Evolutionary conservation across 1,140 invertebrate species (phyloP).

Genomic region (Zaprionus lachaisei): DNA sequence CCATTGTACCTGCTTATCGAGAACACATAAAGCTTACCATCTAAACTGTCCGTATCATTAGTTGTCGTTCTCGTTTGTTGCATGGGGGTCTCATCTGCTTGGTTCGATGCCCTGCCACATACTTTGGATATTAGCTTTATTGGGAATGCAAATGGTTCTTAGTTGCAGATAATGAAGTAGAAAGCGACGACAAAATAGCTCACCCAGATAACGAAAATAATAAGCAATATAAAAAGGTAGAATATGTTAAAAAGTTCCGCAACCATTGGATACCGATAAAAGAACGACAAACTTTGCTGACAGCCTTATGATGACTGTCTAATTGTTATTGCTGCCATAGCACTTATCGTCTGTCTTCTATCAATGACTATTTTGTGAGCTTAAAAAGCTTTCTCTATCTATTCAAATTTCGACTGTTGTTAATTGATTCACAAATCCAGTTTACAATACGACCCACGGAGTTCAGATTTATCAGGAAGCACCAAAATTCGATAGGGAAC

Average conservation of each 20-base stretch:
- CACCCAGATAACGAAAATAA: slow-evolving; percentile 22
- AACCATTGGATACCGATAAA: slow-evolving; percentile 7
- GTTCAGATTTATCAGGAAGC: background rate
- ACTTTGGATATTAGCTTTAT: slow-evolving; percentile 5
- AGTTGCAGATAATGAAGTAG: background rate
- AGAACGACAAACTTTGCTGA: slow-evolving; percentile 21
- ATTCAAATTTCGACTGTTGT: slow-evolving; percentile 1
- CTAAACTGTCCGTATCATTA: background rate
- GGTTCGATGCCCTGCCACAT: background rate
- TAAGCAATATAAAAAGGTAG: background rate
- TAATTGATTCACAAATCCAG: background rate
- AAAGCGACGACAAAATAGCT: background rate
- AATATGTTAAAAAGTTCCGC: slow-evolving; percentile 6
- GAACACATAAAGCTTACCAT: slow-evolving; percentile 10
- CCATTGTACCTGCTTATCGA: background rate
- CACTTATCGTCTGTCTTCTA: slow-evolving; percentile 19
- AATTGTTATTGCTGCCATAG: background rate
- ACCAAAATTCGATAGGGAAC: background rate
- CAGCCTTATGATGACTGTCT: slow-evolving; percentile 14
- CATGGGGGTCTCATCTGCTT: background rate
- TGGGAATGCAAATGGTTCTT: background rate
- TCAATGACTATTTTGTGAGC: slow-evolving; percentile 9
- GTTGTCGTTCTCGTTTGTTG: slow-evolving; percentile 10
- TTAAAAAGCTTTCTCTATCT: slow-evolving; percentile 9
- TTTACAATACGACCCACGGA: background rate